Base-by-base conservation (phyloP, 92 coral and sea anemone genomes). In the Paragorgia papillata region DNA sequence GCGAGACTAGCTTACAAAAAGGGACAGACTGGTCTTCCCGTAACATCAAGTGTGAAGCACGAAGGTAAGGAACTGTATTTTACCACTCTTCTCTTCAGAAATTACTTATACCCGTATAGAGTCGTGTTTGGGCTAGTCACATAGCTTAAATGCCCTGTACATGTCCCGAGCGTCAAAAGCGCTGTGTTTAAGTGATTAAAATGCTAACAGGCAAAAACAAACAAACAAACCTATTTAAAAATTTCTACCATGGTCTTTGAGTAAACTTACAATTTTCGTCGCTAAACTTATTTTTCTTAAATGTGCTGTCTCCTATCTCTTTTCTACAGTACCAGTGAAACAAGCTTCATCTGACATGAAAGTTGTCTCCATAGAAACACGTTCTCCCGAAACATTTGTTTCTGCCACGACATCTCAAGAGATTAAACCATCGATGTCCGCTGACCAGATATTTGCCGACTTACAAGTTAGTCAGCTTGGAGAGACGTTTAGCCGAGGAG, bases 381-480 rank as follows among this genome's bases (percentile, higher is more conserved):
- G 65, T 31, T 28, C 39, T 34, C 73, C 39, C 40, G 73, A 41
- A 10, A 34, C 58, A 9, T 26, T 57, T 32, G 41, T 49, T 22
- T 35, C 31, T 32, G 26, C 68, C 3, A 55, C 75, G 25, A 21
- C 54, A 7, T 30, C 64, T 13, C 85, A 54, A 9, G 60, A 76
- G 9, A 67, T 54, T 19, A 83, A 82, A 15, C 61, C 92, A 0
- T 76, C 85, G 9, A 62, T 94, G 59, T 90, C 89, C 19, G 84
- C 89, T 20, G 84, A 89, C 0, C 94, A 94, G 88, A 94, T 94
- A 64, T 82, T 94, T 5, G 87, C 89, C 22, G 86, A 83, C 71
- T 82, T 94, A 0, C 94, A 91, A 55, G 95, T 94, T 12, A 81
- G 86, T 20, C 98, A 94, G 81, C 88, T 94, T 96, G 98, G 98